These are phyloP conservation scores for Jacana jacana DNA, from an alignment of 2,113 vertebrate genomes.

Conservation along the genomic window DNA sequence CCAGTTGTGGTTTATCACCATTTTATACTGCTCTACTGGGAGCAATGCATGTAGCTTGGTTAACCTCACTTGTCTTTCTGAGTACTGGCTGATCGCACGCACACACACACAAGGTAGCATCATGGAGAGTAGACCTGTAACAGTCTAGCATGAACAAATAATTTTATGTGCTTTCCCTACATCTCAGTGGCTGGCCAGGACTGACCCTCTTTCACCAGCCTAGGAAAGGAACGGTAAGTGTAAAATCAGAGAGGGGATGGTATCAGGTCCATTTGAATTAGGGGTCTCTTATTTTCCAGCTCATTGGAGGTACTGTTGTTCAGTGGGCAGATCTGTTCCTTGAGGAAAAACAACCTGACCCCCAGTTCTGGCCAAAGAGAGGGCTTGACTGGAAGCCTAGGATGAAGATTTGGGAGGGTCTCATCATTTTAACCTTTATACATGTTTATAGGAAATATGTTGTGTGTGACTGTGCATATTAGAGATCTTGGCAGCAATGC, in stretches of 20 bases:
- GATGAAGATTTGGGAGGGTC: not conserved
- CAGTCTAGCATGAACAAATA: not conserved
- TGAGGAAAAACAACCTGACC: not conserved
- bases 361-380: not conserved
- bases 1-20: constrained; percentile 36
- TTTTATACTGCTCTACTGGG: constrained; percentile 33
- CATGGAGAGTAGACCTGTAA: not conserved
- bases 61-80: constrained; percentile 51
- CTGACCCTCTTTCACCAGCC: not conserved
- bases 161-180: not conserved
- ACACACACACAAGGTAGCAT: not conserved
- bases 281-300: not conserved
- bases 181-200: not conserved
- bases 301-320: not conserved
- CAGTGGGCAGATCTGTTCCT: not conserved
- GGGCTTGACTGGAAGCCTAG: not conserved
- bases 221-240: not conserved
- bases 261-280: not conserved
- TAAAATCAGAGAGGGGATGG: not conserved
- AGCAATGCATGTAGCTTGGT: constrained; percentile 27
- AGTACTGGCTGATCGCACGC: not conserved
- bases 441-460: not conserved
- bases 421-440: not conserved
- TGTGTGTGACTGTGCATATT: not conserved
- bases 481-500: not conserved